Percentiles rank a stretch among this genome's conserved stretches.
phyloP scores from a whole-genome alignment of 2,888 invertebrate genomes.

The Parnassius smintheus region DNA sequence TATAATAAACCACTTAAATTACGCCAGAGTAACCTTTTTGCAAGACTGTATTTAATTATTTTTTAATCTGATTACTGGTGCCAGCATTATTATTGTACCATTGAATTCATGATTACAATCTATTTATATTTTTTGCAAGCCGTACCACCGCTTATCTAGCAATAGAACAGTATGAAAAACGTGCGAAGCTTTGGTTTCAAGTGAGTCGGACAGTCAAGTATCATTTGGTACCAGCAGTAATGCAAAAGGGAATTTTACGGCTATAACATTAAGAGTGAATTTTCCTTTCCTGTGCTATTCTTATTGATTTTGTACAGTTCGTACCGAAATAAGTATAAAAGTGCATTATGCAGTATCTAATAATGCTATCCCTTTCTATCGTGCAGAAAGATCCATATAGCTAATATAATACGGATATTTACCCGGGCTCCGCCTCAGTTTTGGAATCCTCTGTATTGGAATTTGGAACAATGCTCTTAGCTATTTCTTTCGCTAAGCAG shows the following conservation, averaged over 20 bases:
- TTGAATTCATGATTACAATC: too few relatives aligned
- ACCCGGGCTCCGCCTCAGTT: too few relatives aligned
- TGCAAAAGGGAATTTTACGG: not conserved
- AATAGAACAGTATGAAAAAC: slow-evolving; percentile 33
- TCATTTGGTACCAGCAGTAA: slow-evolving; percentile 10
- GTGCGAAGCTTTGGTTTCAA: slow-evolving; percentile 16
- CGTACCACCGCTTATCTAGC: slow-evolving; percentile 35
- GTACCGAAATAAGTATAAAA: slow-evolving; percentile 9
- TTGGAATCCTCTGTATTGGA: too few relatives aligned
- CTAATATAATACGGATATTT: too few relatives aligned
- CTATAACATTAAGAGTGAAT: slow-evolving; percentile 13
- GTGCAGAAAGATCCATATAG: not conserved
- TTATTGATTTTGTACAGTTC: slow-evolving; percentile 19
- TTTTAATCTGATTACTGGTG: too few relatives aligned
- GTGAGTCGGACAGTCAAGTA: slow-evolving; percentile 12
- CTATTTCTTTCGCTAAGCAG: too few relatives aligned
- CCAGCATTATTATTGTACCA: too few relatives aligned
- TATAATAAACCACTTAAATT: too few relatives aligned
- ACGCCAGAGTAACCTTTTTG: too few relatives aligned
- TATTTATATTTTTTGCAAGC: slow-evolving; percentile 31
- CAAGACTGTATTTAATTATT: too few relatives aligned
- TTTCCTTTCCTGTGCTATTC: slow-evolving; percentile 1
- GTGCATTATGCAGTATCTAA: not conserved
- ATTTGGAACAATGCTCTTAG: too few relatives aligned
- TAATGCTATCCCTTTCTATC: slow-evolving; percentile 13